Conservation (phyloP, 1,140 invertebrate genomes). For the Drosophila repletoides region DNA sequence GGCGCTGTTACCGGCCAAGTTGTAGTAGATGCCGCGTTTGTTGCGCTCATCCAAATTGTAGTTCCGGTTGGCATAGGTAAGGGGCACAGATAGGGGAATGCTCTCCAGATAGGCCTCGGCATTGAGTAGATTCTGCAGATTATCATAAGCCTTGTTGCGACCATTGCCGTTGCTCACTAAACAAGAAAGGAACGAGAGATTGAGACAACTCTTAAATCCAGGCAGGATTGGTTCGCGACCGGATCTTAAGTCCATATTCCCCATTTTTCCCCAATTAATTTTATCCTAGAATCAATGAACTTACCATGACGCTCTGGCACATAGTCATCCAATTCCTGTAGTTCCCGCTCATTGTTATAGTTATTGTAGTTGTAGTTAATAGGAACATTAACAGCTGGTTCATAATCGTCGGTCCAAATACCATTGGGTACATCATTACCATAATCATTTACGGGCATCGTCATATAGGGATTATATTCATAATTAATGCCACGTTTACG, state of each 20-base stretch:
- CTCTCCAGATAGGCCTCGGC: constrained; percentile 74
- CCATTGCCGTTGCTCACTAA: constrained; percentile 41
- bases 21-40: constrained; percentile 69
- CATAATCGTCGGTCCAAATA: constrained; percentile 67
- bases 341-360: constrained; percentile 52
- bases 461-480: constrained; percentile 60
- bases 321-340: constrained; percentile 77
- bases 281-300: too few species aligned
- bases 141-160: constrained; percentile 77
- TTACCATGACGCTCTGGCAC: constrained; percentile 60
- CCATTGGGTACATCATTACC: constrained; percentile 49
- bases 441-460: constrained; percentile 36
- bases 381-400: constrained; percentile 30
- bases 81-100: constrained; percentile 64
- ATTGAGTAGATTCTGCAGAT: constrained; percentile 75
- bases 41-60: constrained; percentile 75
- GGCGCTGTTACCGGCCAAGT: constrained; percentile 42
- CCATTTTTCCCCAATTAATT: too few species aligned
- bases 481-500: constrained; percentile 76
- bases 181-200: not conserved
- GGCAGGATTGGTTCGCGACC: too few species aligned
- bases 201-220: too few species aligned
- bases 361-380: constrained; percentile 41
- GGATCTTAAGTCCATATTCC: too few species aligned
- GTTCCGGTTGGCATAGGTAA: constrained; percentile 72